Percentiles rank a stretch among this genome's conserved stretches.
phyloP scores from a whole-genome alignment of 2,888 invertebrate genomes.

The Noctua fimbriata region DNA sequence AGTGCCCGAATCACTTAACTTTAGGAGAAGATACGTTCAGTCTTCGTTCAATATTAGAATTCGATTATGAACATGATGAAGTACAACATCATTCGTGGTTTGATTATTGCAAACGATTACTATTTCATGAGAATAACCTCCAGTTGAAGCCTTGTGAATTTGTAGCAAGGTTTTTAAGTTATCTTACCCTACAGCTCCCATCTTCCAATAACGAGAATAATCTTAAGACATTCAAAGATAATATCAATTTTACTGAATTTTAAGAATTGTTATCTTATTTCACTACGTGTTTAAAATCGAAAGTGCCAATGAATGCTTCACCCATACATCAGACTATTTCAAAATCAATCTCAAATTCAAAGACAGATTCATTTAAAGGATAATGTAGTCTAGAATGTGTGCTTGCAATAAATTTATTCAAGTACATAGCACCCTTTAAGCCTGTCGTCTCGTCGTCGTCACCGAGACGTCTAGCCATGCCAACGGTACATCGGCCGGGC shows the following conservation, averaged over 20 bases:
- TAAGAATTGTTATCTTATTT: not conserved
- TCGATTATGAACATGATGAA: not conserved
- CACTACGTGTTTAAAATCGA: slow-evolving; percentile 9
- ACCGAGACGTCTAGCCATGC: slow-evolving; percentile 29
- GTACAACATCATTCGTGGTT: not conserved
- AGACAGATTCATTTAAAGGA: slow-evolving; percentile 9
- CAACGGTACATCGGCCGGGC: slow-evolving; percentile 40
- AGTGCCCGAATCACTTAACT: not conserved
- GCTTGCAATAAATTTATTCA: slow-evolving; percentile 30
- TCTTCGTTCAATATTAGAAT: not conserved
- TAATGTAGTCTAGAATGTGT: slow-evolving; percentile 21
- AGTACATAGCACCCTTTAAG: slow-evolving; percentile 12
- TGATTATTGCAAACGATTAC: slow-evolving; percentile 21
- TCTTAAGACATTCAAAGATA: not conserved
- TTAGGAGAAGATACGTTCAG: not conserved
- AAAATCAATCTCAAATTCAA: slow-evolving; percentile 36
- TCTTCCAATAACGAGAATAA: not conserved
- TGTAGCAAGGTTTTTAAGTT: not conserved
- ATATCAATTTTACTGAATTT: not conserved
- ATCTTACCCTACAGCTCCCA: not conserved
- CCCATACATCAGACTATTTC: slow-evolving; percentile 1
- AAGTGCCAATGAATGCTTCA: slow-evolving; percentile 22
- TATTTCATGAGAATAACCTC: slow-evolving; percentile 21
- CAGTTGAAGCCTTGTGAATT: not conserved
- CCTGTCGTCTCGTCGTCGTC: not conserved